These are phyloP conservation scores for Erpornis zantholeuca DNA, from an alignment of 2,113 vertebrate species.

Conservation along the genomic window DNA sequence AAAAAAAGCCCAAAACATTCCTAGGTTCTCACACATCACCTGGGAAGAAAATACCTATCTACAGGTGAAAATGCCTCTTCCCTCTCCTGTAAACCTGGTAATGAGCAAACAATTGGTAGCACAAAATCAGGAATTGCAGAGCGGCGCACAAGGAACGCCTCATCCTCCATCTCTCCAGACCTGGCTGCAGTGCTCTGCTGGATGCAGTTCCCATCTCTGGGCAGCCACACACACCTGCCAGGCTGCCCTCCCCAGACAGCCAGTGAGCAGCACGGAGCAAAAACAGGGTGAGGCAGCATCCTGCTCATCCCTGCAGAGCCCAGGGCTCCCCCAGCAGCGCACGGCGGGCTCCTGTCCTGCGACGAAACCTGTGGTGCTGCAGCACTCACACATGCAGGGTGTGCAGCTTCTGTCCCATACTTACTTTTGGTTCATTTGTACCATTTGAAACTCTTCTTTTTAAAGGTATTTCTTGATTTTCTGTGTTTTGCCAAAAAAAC, in stretches of 20 bases:
- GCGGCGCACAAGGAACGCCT: accelerated
- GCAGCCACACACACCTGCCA: background rate
- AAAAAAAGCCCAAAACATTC: background rate
- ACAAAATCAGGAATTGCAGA: background rate
- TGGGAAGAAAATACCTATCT: background rate
- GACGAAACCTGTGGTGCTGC: background rate
- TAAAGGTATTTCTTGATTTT: background rate
- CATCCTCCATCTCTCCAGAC: background rate
- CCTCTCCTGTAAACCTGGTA: background rate
- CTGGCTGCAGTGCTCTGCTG: background rate
- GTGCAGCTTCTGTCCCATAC: background rate
- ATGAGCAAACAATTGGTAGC: background rate
- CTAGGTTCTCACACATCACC: background rate
- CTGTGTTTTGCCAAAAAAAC: background rate
- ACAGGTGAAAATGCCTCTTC: background rate
- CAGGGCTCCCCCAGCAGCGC: background rate
- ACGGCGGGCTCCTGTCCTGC: background rate
- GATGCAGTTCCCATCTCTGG: background rate
- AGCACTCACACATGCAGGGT: background rate
- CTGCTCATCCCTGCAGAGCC: background rate
- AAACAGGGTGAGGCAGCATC: background rate
- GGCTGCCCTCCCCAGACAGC: background rate
- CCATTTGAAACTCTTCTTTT: background rate
- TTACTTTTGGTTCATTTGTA: background rate
- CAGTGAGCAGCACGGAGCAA: accelerated